These are phyloP conservation scores for Ianthella basta DNA, from an alignment of 37 sponge, comb jelly and placozoan genomes.

Conservation along the genomic window DNA sequence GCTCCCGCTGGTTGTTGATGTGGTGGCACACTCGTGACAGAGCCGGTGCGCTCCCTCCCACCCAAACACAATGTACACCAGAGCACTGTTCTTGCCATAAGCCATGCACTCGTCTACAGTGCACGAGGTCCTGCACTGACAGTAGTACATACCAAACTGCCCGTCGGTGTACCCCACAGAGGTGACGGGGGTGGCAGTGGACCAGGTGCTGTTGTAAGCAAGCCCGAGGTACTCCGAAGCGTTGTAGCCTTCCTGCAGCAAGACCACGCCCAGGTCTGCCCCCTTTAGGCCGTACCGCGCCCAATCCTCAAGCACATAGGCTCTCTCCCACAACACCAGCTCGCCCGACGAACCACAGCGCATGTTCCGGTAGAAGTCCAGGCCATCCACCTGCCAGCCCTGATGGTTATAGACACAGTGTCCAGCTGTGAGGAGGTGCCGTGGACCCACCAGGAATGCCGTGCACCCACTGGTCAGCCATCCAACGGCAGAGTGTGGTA, in stretches of 20 bases:
- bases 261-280: constrained; percentile 1
- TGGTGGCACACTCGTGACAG: background rate
- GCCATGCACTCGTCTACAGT: background rate
- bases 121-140: background rate
- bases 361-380: constrained; percentile 19
- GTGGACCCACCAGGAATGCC: constrained; percentile 1
- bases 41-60: background rate
- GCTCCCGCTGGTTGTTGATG: background rate
- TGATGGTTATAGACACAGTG: background rate
- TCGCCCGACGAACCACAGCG: background rate
- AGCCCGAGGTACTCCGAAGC: background rate
- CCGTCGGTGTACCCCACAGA: background rate
- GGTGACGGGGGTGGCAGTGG: background rate
- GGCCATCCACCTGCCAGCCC: background rate
- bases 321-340: constrained; percentile 10
- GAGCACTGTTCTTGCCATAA: background rate
- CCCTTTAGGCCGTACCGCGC: background rate
- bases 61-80: background rate
- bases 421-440: constrained; percentile 19
- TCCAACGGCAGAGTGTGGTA: background rate
- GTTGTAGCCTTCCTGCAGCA: constrained; percentile 7
- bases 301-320: background rate
- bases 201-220: background rate
- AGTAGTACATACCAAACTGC: background rate
- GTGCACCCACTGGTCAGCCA: constrained; percentile 4